Evolutionary conservation across 2,888 invertebrate genomes (phyloP), one percentile per base, ranked within the genome.

Genomic region (Chrysodeixis includens): DNA sequence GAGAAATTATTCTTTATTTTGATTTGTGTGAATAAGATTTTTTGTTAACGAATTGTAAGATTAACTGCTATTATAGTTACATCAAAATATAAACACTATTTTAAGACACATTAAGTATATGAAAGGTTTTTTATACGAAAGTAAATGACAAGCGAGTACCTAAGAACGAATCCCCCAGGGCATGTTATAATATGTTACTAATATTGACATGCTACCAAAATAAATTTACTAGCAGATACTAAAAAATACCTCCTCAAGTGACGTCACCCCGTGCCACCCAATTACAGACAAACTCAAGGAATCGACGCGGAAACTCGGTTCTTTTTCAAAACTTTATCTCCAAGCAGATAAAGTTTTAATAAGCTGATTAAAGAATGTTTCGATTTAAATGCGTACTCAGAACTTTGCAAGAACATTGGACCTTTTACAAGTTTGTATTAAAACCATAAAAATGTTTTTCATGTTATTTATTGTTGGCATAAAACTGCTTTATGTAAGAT

Each of bases 301-400:
- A 60, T 64, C 22, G 40, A 35, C 32, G 56, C 35, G 52, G 22
- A 46, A 49, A 32, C 30, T 32, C 14, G 61, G 32, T 61, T 53
- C 44, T 64, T 72, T 68, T 67, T 63, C 40, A 61, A 10, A 26
- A 26, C 26, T 30, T 22, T 46, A n/a, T 54, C 10, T 10, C 49
- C 5, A 30, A 66, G 51, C 12, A 57, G 51, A 49, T 32, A 32
- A 74, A 78, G 53, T 79, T 80, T 67, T 64, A 66, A 71, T 69
- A 77, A 71, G 49, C 56, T 63, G 49, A 68, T 66, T 63, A 60
- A 61, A 7, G 8, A 30, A 22, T 61, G 62, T 61, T 66, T 63
- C 51, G 14, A 40, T 51, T 64, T 61, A 56, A 46, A n/a, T 58
- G 53, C 44, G 14, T 30, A 20, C 76, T 67, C 56, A 55, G 49